Evolutionary conservation across 2,888 invertebrate genomes (phyloP).

Genomic region (Barypeithes pellucidus): DNA sequence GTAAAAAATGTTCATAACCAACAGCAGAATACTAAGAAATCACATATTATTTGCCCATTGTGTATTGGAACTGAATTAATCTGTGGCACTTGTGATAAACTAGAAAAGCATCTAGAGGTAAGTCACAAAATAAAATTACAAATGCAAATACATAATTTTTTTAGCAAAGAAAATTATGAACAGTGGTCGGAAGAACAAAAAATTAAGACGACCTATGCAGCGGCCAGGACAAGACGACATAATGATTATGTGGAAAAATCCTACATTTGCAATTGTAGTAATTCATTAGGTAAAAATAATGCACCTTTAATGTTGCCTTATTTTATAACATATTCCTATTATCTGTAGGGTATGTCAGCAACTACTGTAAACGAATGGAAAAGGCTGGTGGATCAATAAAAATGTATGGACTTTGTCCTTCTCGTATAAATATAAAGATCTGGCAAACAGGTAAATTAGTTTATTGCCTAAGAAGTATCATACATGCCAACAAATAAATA

Average conservation of each 20-base stretch:
- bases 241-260: neutral
- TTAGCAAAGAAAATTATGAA: neutral
- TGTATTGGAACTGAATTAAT: neutral
- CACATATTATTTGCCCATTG: neutral
- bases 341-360: neutral
- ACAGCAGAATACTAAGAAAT: no score
- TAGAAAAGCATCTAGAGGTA: slow-evolving; percentile 14
- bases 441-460: slow-evolving; percentile 1
- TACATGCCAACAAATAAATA: no score
- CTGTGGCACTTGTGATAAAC: neutral
- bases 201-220: slow-evolving; percentile 9
- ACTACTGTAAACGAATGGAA: neutral
- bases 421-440: slow-evolving; percentile 1
- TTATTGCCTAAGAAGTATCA: neutral
- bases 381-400: slow-evolving; percentile 12
- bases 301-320: neutral
- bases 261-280: slow-evolving; percentile 15
- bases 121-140: slow-evolving; percentile 2
- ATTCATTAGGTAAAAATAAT: neutral
- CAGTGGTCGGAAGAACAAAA: neutral
- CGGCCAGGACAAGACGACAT: neutral
- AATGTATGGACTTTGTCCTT: slow-evolving; percentile 9
- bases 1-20: slow-evolving; percentile 8
- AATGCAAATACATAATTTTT: neutral
- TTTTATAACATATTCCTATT: slow-evolving; percentile 7